Evolutionary conservation across 2,888 invertebrate species (phyloP), one percentile per base, ranked within the genome.

Genomic region (Eupithecia subumbrata): DNA sequence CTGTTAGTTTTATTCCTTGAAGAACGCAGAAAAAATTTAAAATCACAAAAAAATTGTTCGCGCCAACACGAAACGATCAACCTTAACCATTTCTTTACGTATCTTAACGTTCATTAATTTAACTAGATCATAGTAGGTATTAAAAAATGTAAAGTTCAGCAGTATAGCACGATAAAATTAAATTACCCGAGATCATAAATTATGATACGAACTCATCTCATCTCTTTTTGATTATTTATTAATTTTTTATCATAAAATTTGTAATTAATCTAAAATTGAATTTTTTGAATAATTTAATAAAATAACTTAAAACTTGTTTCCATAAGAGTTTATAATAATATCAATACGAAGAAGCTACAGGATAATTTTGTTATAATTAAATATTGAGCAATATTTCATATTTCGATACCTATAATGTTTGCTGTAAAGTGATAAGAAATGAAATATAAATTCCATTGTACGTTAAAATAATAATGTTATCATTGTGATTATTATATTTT

Each of bases 401-500:
- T 34, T 64, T 64, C 16, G 40, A 3, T 14, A 30, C 30, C 1
- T 30, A 43, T 9, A 18, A 37, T 68, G 43, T 43, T 75, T 81
- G 78, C 79, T 78, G 69, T 70, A 77, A 77, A 75, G 72, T 78
- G 81, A 81, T 82, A 80, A 68, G 22, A 43, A 68, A 80, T 76
- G 63, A 74, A 75, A 76, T 74, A 74, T 72, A 70, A 79, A 79
- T 79, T 77, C 79, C 77, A 78, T 74, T 74, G 73, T 78, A 75
- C 76, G 78, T 77, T 79, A 76, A 75, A 78, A 79, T 77, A 81
- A 80, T 80, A 80, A 72, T 74, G 69, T 80, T 82, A 83, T 83
- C 83, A 69, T 76, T 77, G 77, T 69, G 75, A 80, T 80, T 79
- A 80, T 81, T 77, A 72, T 79, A 79, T 77, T 80, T 86, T 86